Conservation (phyloP, 2,888 invertebrate genomes). For the Hanleya hanleyi region DNA sequence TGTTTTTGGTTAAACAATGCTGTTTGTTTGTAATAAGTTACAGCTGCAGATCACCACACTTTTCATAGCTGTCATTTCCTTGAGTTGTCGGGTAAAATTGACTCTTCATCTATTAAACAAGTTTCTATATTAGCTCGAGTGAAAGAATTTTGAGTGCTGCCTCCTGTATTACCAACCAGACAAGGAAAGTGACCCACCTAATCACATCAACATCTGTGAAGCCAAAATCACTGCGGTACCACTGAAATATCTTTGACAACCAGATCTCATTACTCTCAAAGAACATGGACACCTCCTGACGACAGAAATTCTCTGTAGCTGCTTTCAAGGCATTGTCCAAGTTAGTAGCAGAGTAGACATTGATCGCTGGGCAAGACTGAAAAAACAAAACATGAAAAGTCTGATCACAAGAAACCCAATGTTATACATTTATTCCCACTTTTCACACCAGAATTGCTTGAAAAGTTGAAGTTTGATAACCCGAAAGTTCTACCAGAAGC, state of each 20-base stretch:
- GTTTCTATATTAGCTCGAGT: too few relatives aligned
- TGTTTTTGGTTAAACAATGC: too few relatives aligned
- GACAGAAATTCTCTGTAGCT: conserved; percentile 65
- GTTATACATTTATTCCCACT: background rate
- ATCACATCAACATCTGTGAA: conserved; percentile 62
- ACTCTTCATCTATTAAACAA: too few relatives aligned
- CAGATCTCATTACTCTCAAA: conserved; percentile 59
- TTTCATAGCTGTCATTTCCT: too few relatives aligned
- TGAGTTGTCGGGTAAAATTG: too few relatives aligned
- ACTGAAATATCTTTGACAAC: conserved; percentile 69
- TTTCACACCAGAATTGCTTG: background rate
- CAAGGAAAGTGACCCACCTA: too few relatives aligned
- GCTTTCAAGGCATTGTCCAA: conserved; percentile 64
- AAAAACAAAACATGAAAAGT: conserved; percentile 17
- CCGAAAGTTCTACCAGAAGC: background rate
- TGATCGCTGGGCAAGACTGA: conserved; percentile 71
- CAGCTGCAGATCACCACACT: too few relatives aligned
- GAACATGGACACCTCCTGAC: conserved; percentile 64
- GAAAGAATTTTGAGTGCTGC: too few relatives aligned
- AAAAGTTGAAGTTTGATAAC: background rate
- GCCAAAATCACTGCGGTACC: conserved; percentile 71
- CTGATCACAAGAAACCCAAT: background rate
- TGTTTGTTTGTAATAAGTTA: too few relatives aligned
- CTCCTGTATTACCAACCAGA: too few relatives aligned
- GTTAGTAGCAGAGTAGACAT: conserved; percentile 68